A percentile compares a stretch with the other conserved stretches of the same genome.
phyloP scores from a whole-genome alignment of 2,797 vertebrate species.

The Pangasius mekongensis region DNA sequence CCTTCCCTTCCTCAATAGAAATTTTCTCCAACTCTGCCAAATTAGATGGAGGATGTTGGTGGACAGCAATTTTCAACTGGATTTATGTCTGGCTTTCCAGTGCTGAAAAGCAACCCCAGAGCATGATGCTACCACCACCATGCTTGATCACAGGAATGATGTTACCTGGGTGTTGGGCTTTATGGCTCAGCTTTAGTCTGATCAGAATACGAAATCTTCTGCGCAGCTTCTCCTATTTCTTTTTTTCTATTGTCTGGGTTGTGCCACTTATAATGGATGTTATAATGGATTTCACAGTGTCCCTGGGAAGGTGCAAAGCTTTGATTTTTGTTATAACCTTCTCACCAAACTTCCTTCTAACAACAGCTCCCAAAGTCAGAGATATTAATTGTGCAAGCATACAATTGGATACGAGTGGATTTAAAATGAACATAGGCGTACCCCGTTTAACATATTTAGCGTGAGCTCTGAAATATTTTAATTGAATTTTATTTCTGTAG shows the following conservation, averaged over 20 bases:
- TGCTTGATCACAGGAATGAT: background rate
- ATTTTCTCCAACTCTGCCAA: background rate
- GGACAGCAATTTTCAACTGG: background rate
- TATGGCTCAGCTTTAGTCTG: background rate
- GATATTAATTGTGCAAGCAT: background rate
- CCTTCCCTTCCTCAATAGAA: background rate
- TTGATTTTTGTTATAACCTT: background rate
- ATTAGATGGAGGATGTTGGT: background rate
- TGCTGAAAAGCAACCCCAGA: background rate
- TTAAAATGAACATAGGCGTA: background rate
- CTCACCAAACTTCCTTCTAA: background rate
- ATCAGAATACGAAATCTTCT: conserved; percentile 6
- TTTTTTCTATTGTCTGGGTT: background rate
- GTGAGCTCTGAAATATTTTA: background rate
- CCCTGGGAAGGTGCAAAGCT: background rate
- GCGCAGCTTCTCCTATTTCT: background rate
- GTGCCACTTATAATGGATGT: background rate
- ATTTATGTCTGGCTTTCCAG: background rate
- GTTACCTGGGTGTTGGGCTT: background rate
- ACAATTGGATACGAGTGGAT: background rate
- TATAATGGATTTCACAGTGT: background rate
- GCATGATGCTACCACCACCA: background rate
- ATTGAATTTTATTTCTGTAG: background rate
- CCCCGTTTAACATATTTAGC: background rate
- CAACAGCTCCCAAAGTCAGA: background rate